Percentiles rank a stretch among this genome's conserved stretches.
Conservation (phyloP, 2,797 vertebrate genomes). For the Podarcis siculus region DNA sequence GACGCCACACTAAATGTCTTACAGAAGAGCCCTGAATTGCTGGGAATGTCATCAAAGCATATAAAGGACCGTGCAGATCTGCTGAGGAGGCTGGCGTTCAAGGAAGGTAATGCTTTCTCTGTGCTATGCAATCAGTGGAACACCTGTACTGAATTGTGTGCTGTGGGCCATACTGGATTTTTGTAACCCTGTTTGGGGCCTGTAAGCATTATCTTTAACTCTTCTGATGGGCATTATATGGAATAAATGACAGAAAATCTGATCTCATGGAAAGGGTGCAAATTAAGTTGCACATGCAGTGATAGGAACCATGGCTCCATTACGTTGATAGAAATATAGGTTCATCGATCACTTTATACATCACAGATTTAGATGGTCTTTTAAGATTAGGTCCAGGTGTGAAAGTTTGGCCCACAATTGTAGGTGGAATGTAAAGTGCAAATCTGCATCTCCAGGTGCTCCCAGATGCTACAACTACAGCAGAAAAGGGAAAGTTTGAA, state of each 20-base stretch:
- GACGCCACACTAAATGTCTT: constrained; percentile 76
- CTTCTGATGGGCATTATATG: not conserved
- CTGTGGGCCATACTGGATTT: not conserved
- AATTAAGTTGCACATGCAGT: not conserved
- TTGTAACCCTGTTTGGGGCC: not conserved
- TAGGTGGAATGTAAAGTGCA: not conserved
- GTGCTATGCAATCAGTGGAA: not conserved
- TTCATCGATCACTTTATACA: not conserved
- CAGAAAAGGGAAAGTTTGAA: not conserved
- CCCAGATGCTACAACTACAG: not conserved
- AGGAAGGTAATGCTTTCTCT: constrained; percentile 81
- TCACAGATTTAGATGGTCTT: not conserved
- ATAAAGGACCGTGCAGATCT: constrained; percentile 81
- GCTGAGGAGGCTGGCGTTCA: constrained; percentile 86
- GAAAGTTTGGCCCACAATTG: not conserved
- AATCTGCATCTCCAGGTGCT: not conserved
- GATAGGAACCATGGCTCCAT: not conserved
- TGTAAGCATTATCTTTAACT: not conserved
- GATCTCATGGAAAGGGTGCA: not conserved
- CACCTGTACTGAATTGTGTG: not conserved
- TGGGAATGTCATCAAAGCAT: constrained; percentile 69
- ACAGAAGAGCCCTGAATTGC: constrained; percentile 83
- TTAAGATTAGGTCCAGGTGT: not conserved
- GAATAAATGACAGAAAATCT: not conserved
- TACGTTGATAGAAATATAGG: not conserved